Evolutionary conservation across 2,797 vertebrate genomes (phyloP).

Genomic region (Galagoides demidoff): DNA sequence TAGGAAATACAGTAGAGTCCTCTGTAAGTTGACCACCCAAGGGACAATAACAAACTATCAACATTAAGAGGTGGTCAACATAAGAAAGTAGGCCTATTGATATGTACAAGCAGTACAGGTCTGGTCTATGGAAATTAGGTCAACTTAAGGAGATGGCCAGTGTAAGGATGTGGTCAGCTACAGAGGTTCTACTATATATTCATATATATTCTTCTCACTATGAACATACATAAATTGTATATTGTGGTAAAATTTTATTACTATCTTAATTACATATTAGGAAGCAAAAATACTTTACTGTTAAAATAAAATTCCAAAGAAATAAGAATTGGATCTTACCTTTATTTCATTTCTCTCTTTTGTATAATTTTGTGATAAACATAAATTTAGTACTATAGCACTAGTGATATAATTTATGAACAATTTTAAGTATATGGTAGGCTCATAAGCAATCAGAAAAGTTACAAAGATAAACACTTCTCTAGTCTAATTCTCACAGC

Average conservation of each 20-base stretch:
- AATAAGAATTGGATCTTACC: not conserved
- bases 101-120: too few species aligned
- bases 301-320: slow-evolving; percentile 22
- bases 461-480: not conserved
- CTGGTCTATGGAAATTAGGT: too few species aligned
- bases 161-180: too few species aligned
- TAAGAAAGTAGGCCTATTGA: too few species aligned
- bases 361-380: not conserved
- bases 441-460: slow-evolving; percentile 13
- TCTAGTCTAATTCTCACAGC: slow-evolving; percentile 60
- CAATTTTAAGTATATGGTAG: not conserved
- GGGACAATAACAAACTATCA: too few species aligned
- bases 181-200: not conserved
- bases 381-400: not conserved
- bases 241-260: not conserved
- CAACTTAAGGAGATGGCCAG: too few species aligned
- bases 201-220: not conserved
- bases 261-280: slow-evolving; percentile 30
- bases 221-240: not conserved
- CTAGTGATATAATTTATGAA: slow-evolving; percentile 37
- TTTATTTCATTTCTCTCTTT: slow-evolving; percentile 26
- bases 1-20: not conserved
- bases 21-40: too few species aligned
- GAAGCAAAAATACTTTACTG: not conserved
- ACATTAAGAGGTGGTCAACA: too few species aligned